Evolutionary conservation across 2,888 invertebrate species (phyloP).

Genomic region (Melinaea menophilus): DNA sequence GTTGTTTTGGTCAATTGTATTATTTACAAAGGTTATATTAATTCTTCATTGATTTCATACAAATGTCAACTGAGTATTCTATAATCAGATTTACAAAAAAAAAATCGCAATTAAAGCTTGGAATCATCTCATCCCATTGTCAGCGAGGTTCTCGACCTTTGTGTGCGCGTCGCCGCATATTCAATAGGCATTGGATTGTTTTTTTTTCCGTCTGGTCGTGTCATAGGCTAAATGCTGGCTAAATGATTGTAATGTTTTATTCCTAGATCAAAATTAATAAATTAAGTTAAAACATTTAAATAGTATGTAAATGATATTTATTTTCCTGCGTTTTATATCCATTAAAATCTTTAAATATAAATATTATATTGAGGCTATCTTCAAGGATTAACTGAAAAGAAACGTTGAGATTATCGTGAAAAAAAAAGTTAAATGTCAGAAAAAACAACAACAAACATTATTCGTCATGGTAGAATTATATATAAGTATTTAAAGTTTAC

Average conservation of each 20-base stretch:
- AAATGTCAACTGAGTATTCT: neutral
- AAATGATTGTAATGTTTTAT: constrained; percentile 14
- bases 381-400: too few species aligned
- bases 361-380: too few species aligned
- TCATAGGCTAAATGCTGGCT: constrained; percentile 36
- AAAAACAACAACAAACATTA: too few species aligned
- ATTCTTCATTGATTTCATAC: neutral
- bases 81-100: constrained; percentile 26
- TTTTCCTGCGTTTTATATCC: too few species aligned
- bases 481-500: too few species aligned
- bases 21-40: neutral
- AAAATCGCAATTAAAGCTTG: constrained; percentile 49
- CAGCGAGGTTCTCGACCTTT: constrained; percentile 60
- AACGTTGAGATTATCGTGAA: too few species aligned
- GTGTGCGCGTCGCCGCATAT: constrained; percentile 49
- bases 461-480: too few species aligned
- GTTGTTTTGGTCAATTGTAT: neutral
- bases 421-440: too few species aligned
- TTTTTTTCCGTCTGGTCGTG: constrained; percentile 42
- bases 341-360: too few species aligned
- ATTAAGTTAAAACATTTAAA: neutral
- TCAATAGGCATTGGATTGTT: constrained; percentile 49
- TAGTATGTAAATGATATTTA: neutral
- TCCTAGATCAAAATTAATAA: neutral
- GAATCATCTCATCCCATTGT: constrained; percentile 55